These are phyloP conservation scores for Ostrea denselamellosa DNA, from an alignment of 1,140 invertebrate genomes.

Conservation along the genomic window DNA sequence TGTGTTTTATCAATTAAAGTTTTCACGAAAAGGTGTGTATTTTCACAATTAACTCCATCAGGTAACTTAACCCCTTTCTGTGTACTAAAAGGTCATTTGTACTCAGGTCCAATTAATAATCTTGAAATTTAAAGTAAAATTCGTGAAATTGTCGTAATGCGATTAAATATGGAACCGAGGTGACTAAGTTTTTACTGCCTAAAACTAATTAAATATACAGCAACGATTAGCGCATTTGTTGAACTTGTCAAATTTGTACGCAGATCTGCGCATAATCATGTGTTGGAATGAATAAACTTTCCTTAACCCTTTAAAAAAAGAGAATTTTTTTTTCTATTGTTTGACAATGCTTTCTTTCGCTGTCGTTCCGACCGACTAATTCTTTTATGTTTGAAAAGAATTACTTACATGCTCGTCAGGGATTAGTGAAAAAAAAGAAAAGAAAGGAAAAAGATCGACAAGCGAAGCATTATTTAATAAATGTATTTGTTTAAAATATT, in stretches of 20 bases:
- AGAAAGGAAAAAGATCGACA: neutral
- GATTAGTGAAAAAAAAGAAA: neutral
- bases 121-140: neutral
- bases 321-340: neutral
- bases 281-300: neutral
- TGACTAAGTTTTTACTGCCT: constrained; percentile 3
- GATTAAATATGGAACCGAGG: neutral
- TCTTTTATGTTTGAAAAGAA: constrained; percentile 25
- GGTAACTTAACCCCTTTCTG: neutral
- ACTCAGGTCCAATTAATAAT: neutral
- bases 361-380: neutral
- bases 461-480: constrained; percentile 7
- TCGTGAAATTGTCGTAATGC: neutral
- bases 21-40: no score
- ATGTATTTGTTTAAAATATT: constrained; percentile 38
- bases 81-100: neutral
- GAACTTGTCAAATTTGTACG: neutral
- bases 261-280: neutral
- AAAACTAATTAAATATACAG: neutral
- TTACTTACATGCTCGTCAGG: neutral
- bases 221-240: neutral
- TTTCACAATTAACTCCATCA: no score
- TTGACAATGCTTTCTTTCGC: constrained; percentile 21
- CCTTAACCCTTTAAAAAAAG: neutral
- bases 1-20: no score